Base-by-base conservation (phyloP, 2,797 vertebrate genomes). In the Carcharodon carcharias region DNA sequence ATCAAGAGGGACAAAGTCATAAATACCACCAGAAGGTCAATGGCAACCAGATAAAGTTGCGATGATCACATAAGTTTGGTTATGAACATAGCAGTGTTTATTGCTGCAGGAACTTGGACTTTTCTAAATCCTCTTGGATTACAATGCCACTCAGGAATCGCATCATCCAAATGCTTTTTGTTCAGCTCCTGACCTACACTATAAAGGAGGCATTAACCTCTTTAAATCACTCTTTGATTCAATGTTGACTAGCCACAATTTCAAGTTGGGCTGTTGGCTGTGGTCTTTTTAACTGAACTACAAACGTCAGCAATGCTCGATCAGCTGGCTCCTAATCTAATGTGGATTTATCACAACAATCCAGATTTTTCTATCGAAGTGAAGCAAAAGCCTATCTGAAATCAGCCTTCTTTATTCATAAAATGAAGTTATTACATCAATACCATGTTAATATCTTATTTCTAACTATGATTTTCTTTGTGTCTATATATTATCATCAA, bases 101-200 rank as follows among this genome's bases (percentile, higher is more conserved):
- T 93, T 67, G 63, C n/a, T 67, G 91, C 35, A 65, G n/a, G 61
- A 67, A 40, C 61, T 91, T 35, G 61, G 35, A 50, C 82, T 93
- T 93, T 93, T 67, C n/a, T 93, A 65, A 92, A 92, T 92, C 91
- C 61, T 45, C 91, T 85, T 45, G 61, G 91, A 93, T 93, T 93
- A 93, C n/a, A 67, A 6, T 93, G 56, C 89, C 91, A 45, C 21
- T 65, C 91, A 65, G 61, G 61, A 67, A 93, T 67, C 5, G 11
- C 67, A 67, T 23, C 14, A 92, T n/a, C 89, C 58, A 92, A 92
- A 92, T 63, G 18, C 88, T 92, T 93, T 63, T 93, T 93, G 91
- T 93, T 93, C 61, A 26, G 18, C 6, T 67, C 91, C 91, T 67
- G 91, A 93, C 61, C 45, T 45, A 58, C 14, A 23, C 5, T 23